phyloP scores from a whole-genome alignment of 2,113 vertebrate species.

The Brachypodius melanocephalos region DNA sequence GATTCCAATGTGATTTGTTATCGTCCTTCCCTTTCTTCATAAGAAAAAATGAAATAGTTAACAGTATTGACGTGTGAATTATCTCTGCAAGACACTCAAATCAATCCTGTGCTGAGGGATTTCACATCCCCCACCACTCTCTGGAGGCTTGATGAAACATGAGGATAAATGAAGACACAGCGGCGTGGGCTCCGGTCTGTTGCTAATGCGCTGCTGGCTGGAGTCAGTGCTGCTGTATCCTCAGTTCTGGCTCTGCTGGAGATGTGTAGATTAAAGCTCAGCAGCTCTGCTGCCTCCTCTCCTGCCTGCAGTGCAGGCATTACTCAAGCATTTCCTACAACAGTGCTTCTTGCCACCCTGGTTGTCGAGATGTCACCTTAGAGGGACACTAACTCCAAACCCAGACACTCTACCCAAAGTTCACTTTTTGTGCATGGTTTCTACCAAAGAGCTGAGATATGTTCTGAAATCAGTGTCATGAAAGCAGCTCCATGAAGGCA shows the following conservation, averaged over 20 bases:
- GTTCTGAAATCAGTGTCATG: neutral
- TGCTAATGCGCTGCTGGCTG: neutral
- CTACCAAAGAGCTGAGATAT: neutral
- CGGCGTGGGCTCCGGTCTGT: neutral
- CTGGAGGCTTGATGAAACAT: neutral
- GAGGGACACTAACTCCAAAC: neutral
- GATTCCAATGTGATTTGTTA: neutral
- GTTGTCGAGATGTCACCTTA: neutral
- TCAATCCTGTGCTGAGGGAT: neutral
- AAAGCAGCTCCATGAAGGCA: neutral
- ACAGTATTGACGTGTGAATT: slow-evolving; percentile 13
- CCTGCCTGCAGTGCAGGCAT: neutral
- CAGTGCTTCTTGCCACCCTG: neutral
- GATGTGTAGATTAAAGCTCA: neutral
- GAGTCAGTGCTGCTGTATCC: neutral
- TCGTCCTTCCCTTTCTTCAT: neutral
- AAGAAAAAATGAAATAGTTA: slow-evolving; percentile 48
- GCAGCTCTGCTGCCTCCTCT: neutral
- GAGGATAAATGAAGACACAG: slow-evolving; percentile 4
- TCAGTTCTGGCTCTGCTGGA: fast-evolving
- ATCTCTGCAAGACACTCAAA: neutral
- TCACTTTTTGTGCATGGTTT: fast-evolving
- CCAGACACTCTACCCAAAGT: fast-evolving
- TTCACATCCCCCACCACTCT: neutral
- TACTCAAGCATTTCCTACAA: neutral